Percentiles rank a stretch among this genome's conserved stretches.
phyloP scores from a whole-genome alignment of 1,140 invertebrate species.

The Camponotus vicinus region DNA sequence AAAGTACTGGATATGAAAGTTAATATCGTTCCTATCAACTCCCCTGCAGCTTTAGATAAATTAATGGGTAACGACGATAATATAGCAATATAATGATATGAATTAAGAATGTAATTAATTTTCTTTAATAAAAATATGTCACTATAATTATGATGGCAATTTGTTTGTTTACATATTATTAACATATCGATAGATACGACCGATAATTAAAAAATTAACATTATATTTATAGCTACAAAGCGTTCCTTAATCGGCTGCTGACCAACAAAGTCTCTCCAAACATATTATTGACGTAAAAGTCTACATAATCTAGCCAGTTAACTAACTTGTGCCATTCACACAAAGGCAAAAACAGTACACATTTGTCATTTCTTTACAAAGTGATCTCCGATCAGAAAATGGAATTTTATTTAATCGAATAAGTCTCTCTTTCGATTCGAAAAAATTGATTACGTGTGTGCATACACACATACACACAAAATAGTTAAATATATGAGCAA shows the following conservation, averaged over 20 bases:
- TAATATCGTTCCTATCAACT: constrained; percentile 26
- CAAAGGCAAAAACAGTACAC: constrained; percentile 74
- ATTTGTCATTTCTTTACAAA: constrained; percentile 81
- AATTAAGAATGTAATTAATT: constrained; percentile 35
- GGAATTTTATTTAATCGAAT: too few relatives aligned
- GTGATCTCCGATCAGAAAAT: constrained; percentile 22
- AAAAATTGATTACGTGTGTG: not conserved
- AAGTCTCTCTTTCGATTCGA: not conserved
- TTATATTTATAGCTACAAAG: constrained; percentile 38
- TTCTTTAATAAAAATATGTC: constrained; percentile 39
- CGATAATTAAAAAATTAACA: not conserved
- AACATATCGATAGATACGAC: not conserved
- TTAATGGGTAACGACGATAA: not conserved
- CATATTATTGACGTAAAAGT: constrained; percentile 25
- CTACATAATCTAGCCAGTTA: constrained; percentile 33
- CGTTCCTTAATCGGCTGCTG: constrained; percentile 48
- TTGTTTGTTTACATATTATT: constrained; percentile 15
- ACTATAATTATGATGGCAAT: constrained; percentile 20
- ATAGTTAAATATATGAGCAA: not conserved
- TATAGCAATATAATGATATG: not conserved
- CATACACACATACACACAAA: too few relatives aligned
- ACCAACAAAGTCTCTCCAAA: not conserved
- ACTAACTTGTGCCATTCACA: constrained; percentile 52
- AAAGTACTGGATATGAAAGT: constrained; percentile 22
- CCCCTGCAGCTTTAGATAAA: not conserved